Base-by-base conservation (phyloP, 2,113 vertebrate genomes). In the Triplophysa siluroides region DNA sequence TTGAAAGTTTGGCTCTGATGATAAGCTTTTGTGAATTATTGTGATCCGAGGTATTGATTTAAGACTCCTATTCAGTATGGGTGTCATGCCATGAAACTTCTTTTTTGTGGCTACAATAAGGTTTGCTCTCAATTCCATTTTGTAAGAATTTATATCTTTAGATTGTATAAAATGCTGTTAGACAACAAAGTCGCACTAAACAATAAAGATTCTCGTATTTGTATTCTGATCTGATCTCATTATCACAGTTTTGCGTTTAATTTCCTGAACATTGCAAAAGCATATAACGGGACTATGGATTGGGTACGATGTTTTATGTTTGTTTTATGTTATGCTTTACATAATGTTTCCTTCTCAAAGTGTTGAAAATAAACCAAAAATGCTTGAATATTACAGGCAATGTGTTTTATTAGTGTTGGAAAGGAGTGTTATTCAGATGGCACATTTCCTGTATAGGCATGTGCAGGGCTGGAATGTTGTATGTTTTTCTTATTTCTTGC, bases 181-280 rank as follows among this genome's bases (percentile, higher is more conserved):
- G 24, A 2, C 45, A 50, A 29, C 3, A 29, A 29, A 29, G 26
- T 29, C 26, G 5, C 33, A 38, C 33, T 38, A 38, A 47, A 14
- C n/a, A 6, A 67, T 1, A 9, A 50, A 26, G 24, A 71, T 56
- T 56, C 21, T 18, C 26, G 2, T 71, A 14, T 56, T 29, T 71
- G 16, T 5, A n/a, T 24, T 1, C 18, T 54, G 68, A 71, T 71
- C 47, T 13, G 47, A 71, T 8, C 29, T 68, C 29, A 19, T 18
- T 71, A 24, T 54, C 47, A 33, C 16, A 12, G 47, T 71, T 70
- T 70, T 70, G 68, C 47, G 29, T 70, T n/a, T 21, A 21, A n/a
- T 50, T 11, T 54, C 6, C 50, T 21, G 7, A 41, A 72, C 29
- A 72, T 54, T 14, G 10, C 18, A 3, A 14, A 23, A 26, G 47